These are phyloP conservation scores for Epizoanthus ramosus DNA, from an alignment of 92 coral and sea anemone genomes.

Conservation along the genomic window DNA sequence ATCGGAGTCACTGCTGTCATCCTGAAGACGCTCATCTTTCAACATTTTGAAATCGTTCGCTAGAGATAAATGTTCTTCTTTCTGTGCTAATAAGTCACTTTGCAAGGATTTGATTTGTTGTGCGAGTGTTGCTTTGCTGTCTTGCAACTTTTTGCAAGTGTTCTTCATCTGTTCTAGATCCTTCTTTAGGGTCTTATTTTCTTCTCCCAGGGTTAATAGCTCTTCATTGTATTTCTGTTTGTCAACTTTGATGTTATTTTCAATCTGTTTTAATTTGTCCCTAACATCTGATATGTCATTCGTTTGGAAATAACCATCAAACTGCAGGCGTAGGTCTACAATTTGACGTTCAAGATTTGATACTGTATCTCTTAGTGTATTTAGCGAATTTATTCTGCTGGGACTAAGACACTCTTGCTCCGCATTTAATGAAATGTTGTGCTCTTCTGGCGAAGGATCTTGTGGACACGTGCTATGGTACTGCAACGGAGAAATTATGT, in stretches of 20 bases:
- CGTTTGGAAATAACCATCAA: background rate
- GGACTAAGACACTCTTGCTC: constrained; percentile 1
- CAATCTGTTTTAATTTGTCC: constrained; percentile 1
- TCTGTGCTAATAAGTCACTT: background rate
- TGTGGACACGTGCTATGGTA: constrained; percentile 1
- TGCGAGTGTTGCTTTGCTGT: background rate
- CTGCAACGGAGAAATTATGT: too few species aligned
- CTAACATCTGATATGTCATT: background rate
- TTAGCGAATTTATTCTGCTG: background rate
- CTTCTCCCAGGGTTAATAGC: background rate
- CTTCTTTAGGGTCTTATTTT: background rate
- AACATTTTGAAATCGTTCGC: background rate
- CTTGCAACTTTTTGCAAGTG: constrained; percentile 8
- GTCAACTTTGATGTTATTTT: background rate
- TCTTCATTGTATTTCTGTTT: constrained; percentile 13
- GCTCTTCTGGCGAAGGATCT: too few species aligned
- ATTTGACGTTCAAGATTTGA: background rate
- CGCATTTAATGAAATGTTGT: too few species aligned
- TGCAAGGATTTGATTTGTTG: constrained; percentile 10
- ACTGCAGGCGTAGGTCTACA: background rate
- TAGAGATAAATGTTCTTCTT: constrained; percentile 8
- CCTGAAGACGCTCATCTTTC: background rate
- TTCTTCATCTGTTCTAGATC: background rate
- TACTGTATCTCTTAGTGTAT: background rate
- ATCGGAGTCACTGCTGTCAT: constrained; percentile 3